phyloP scores from a whole-genome alignment of 2,113 vertebrate species.

The Pangasianodon hypophthalmus region DNA sequence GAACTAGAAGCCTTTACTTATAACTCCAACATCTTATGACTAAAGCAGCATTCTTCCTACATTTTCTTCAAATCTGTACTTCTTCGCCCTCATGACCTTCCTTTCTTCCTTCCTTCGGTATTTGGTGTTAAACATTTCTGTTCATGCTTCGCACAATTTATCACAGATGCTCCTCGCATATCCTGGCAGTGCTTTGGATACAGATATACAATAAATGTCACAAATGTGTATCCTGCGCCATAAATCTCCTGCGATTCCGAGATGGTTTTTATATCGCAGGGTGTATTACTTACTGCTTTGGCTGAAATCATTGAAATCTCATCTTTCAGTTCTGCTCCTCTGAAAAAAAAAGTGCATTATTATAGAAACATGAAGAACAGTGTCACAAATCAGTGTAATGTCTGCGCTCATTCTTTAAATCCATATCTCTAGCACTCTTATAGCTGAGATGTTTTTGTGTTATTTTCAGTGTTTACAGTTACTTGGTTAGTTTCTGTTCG shows the following conservation, averaged over 20 bases:
- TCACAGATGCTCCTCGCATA: constrained; percentile 22
- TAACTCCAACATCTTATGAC: not conserved
- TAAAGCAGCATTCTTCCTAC: not conserved
- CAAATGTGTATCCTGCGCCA: not conserved
- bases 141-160: constrained; percentile 2
- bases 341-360: not conserved
- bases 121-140: not conserved
- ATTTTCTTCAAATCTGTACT: not conserved
- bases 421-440: not conserved
- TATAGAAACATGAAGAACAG: not conserved
- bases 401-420: not conserved
- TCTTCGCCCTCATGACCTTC: not conserved
- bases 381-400: not conserved
- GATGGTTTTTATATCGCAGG: not conserved
- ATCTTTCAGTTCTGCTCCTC: constrained; percentile 4
- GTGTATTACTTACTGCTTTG: constrained; percentile 25
- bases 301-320: constrained; percentile 13
- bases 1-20: not conserved
- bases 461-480: not conserved
- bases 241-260: constrained; percentile 30
- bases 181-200: constrained; percentile 16
- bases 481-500: not conserved
- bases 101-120: not conserved
- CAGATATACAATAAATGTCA: constrained; percentile 36
- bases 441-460: not conserved